A percentile compares a stretch with the other conserved stretches of the same genome.
phyloP scores from a whole-genome alignment of 2,797 vertebrate species.

The Bucorvus abyssinicus region DNA sequence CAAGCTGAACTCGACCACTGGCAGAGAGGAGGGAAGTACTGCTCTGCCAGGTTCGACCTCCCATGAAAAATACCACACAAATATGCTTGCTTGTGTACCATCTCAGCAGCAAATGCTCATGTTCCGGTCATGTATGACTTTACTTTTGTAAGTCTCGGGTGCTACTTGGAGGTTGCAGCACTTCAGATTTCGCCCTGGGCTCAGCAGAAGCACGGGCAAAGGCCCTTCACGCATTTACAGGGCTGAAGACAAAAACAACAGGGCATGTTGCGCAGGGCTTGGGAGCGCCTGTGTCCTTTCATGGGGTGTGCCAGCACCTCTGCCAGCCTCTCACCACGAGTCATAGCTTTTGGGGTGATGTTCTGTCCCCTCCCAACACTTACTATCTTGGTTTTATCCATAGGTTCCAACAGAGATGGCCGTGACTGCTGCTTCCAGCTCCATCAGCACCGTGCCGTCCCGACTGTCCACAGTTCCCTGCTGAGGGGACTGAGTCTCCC shows the following conservation, averaged over 20 bases:
- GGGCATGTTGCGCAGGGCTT: fast-evolving
- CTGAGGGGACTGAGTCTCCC: not conserved
- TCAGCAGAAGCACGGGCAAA: not conserved
- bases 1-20: not conserved
- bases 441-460: fast-evolving
- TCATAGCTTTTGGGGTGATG: not conserved
- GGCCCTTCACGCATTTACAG: not conserved
- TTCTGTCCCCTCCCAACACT: not conserved
- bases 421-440: not conserved
- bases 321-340: not conserved
- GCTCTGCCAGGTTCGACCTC: not conserved
- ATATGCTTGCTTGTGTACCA: not conserved
- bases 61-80: not conserved
- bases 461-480: not conserved
- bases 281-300: fast-evolving
- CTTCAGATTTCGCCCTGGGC: not conserved
- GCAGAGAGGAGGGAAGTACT: not conserved
- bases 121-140: not conserved
- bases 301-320: not conserved
- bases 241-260: not conserved
- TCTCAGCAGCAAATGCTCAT: not conserved
- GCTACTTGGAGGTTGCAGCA: not conserved
- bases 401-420: not conserved
- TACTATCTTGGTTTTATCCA: not conserved
- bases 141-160: fast-evolving